These are phyloP conservation scores for Piezodorus guildinii DNA, from an alignment of 1,140 invertebrate species.

Conservation along the genomic window DNA sequence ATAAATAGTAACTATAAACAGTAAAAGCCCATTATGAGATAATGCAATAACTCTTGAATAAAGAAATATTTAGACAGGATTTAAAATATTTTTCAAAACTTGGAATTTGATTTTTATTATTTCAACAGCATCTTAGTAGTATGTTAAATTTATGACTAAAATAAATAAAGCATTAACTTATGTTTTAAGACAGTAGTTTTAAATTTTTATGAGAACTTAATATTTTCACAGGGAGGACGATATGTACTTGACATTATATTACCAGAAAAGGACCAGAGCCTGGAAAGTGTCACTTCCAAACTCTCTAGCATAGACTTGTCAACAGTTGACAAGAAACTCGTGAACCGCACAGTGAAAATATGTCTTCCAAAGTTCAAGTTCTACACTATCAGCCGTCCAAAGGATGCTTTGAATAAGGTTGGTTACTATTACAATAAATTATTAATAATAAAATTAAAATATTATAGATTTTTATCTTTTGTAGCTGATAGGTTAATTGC, in stretches of 20 bases:
- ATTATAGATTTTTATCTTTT: neutral
- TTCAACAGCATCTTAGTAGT: too few relatives aligned
- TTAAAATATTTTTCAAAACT: too few relatives aligned
- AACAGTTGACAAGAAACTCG: too few relatives aligned
- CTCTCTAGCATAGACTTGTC: too few relatives aligned
- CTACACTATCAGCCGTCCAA: conserved; percentile 19
- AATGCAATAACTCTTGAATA: too few relatives aligned
- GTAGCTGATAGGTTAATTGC: neutral
- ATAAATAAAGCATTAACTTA: too few relatives aligned
- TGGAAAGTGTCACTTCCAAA: neutral
- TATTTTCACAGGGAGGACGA: conserved; percentile 17
- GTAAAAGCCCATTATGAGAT: too few relatives aligned
- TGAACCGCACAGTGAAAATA: neutral
- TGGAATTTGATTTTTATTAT: too few relatives aligned
- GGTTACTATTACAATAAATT: neutral
- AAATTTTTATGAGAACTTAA: neutral
- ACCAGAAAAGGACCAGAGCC: neutral
- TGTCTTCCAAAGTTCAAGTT: conserved; percentile 22
- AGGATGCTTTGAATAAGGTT: conserved; percentile 18
- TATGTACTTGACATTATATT: conserved; percentile 13
- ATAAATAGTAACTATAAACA: too few relatives aligned
- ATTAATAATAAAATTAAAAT: neutral
- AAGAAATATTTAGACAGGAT: too few relatives aligned
- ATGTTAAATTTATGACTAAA: too few relatives aligned
- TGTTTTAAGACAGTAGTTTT: too few relatives aligned